Evolutionary conservation across 1,140 invertebrate genomes (phyloP).

Genomic region (Theocolax elegans): DNA sequence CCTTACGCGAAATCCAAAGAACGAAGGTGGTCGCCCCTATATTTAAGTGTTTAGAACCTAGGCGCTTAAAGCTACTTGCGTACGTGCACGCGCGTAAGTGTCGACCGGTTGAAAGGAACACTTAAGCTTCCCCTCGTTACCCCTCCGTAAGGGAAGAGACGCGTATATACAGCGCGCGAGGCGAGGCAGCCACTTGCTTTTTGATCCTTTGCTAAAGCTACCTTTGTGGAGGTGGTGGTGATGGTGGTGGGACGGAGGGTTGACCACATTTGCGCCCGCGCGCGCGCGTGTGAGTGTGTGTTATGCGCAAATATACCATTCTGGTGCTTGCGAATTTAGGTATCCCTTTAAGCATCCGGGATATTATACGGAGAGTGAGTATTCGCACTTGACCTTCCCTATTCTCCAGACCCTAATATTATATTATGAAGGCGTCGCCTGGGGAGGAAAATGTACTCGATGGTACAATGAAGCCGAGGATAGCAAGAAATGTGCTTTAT

Average conservation of each 20-base stretch:
- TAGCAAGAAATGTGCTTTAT: neutral
- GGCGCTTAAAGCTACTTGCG: constrained; percentile 2
- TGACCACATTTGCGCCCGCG: neutral
- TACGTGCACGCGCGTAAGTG: neutral
- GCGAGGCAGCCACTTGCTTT: constrained; percentile 5
- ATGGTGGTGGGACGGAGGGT: no score
- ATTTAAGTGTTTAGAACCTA: neutral
- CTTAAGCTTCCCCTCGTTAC: constrained; percentile 11
- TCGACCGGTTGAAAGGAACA: constrained; percentile 19
- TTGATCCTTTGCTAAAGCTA: constrained; percentile 22
- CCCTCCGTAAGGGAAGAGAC: neutral
- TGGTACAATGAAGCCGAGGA: neutral
- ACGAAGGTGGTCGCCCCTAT: neutral
- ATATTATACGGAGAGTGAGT: constrained; percentile 1
- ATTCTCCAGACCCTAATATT: constrained; percentile 4
- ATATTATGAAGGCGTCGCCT: neutral
- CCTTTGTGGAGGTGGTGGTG: constrained; percentile 4
- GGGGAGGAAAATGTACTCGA: neutral
- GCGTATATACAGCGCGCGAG: neutral
- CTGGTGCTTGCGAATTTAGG: neutral
- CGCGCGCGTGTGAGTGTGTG: no score
- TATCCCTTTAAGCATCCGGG: neutral
- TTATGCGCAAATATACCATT: no score
- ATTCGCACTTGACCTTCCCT: neutral
- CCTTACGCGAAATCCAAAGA: constrained; percentile 10